Base-by-base conservation (phyloP, 2,113 vertebrate species). In the Oncorhynchus kisutch region DNA sequence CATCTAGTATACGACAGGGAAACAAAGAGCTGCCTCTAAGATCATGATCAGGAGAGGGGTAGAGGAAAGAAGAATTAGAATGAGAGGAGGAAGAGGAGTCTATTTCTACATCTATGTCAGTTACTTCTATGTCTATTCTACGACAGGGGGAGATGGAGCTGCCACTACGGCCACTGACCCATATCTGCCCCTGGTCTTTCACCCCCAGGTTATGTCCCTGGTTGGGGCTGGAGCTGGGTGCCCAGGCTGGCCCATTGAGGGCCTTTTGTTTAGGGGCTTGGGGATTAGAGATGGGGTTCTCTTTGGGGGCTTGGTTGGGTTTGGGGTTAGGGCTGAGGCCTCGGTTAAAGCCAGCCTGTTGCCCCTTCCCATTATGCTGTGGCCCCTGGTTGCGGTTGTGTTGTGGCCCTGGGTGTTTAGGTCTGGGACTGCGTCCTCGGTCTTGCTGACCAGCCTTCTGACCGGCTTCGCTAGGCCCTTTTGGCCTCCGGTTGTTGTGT, bases 61-160 rank as follows among this genome's bases (percentile, higher is more conserved):
- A 45, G 51, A 54, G 16, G 16, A 18, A 18, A 54, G 16, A 54
- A 14, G 16, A 54, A 54, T 54, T 14, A 54, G 51, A 54, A 14
- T 16, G 12, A 54, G 51, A 18, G 51, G 51, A 18, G 14, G 16
- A 54, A 7, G 51, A 24, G 59, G 59, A 22, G 29, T 34, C 1
- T 6, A 5, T 31, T 4, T 72, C 34, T 24, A 48, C 18, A 4
- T 89, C 83, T 87, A 45, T 45, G 39, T 45, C 39, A 45, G 12
- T 11, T 45, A 84, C 1, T 4, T 89, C 87, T 90, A 89, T 51
- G 8, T 88, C 90, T 91, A 90, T 8, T 84, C 89, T 92, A 88
- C 0, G 0, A 70, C 57, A 2, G 18, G 88, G 90, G 25, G 89
- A 90, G 70, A 79, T 77, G 0, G 84, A 80, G 39, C 25, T 72